These are phyloP conservation scores for Drosophila ananassae DNA, from an alignment of 1,140 invertebrate genomes.

Conservation along the genomic window DNA sequence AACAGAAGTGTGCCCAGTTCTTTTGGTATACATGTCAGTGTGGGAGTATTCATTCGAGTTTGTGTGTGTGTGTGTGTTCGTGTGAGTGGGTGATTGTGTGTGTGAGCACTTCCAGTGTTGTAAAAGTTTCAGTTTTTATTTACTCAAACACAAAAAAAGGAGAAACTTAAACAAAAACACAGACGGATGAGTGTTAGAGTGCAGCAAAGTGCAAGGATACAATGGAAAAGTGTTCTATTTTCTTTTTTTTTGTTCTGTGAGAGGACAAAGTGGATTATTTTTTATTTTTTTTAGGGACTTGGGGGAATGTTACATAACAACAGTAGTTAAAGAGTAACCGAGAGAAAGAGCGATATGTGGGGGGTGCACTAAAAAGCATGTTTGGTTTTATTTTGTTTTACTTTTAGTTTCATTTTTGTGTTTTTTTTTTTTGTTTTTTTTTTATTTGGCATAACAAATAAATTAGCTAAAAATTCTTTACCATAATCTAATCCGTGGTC, in stretches of 20 bases:
- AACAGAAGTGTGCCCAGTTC: conserved; percentile 31
- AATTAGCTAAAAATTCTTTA: conserved; percentile 87
- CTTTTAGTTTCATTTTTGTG: conserved; percentile 8
- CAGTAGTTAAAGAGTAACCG: conserved; percentile 34
- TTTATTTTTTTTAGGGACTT: not conserved
- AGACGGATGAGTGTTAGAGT: conserved; percentile 43
- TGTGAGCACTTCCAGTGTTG: conserved; percentile 44
- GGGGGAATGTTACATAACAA: conserved; percentile 44
- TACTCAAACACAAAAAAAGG: conserved; percentile 37
- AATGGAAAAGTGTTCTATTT: conserved; percentile 27
- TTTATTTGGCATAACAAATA: conserved; percentile 62
- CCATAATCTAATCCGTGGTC: conserved; percentile 96
- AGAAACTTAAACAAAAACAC: conserved; percentile 42
- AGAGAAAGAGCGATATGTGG: conserved; percentile 3
- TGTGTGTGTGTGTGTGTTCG: conserved; percentile 28
- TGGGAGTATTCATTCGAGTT: conserved; percentile 11
- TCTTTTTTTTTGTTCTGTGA: conserved; percentile 19
- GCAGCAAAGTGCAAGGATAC: conserved; percentile 38
- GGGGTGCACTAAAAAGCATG: conserved; percentile 63
- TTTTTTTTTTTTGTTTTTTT: conserved; percentile 8
- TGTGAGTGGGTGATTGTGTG: not conserved
- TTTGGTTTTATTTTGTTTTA: conserved; percentile 6
- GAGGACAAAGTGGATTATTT: conserved; percentile 27
- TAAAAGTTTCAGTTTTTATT: conserved; percentile 48
- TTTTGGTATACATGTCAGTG: conserved; percentile 9